Evolutionary conservation across 2,888 invertebrate species (phyloP).

Genomic region (Tubiluchus corallicola): DNA sequence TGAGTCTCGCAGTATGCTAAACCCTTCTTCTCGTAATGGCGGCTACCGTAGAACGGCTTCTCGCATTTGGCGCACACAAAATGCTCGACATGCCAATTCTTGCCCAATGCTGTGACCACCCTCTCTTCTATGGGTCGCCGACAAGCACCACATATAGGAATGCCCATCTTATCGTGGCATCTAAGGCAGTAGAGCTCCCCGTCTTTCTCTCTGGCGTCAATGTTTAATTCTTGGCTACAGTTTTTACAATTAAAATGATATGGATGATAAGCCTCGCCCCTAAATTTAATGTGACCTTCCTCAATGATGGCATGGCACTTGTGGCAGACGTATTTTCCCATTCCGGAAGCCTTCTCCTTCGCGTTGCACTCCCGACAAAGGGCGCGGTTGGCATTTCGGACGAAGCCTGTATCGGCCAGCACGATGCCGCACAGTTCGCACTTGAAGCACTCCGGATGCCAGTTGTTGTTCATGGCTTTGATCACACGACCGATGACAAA

Average conservation of each 20-base stretch:
- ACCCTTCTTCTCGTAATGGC: slow-evolving; percentile 96
- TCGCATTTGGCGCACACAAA: slow-evolving; percentile 99
- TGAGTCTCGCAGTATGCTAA: slow-evolving; percentile 97
- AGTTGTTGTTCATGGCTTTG: slow-evolving; percentile 96
- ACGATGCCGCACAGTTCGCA: slow-evolving; percentile 81
- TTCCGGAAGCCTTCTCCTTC: slow-evolving; percentile 76
- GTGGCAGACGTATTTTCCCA: slow-evolving; percentile 91
- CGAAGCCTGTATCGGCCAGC: slow-evolving; percentile 90
- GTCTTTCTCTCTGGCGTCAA: slow-evolving; percentile 86
- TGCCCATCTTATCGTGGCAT: slow-evolving; percentile 99
- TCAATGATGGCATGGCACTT: slow-evolving; percentile 60
- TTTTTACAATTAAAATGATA: slow-evolving; percentile 93
- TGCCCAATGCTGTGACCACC: slow-evolving; percentile 91
- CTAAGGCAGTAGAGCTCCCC: slow-evolving; percentile 89
- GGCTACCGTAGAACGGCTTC: slow-evolving; percentile 95
- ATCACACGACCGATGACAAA: slow-evolving; percentile 88
- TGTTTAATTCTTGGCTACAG: slow-evolving; percentile 52
- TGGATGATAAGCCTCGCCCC: slow-evolving; percentile 93
- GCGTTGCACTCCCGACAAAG: slow-evolving; percentile 84
- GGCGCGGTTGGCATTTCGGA: slow-evolving; percentile 50
- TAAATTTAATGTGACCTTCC: slow-evolving; percentile 33
- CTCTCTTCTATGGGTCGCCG: slow-evolving; percentile 95
- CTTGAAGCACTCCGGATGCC: slow-evolving; percentile 95
- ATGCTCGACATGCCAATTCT: slow-evolving; percentile 98
- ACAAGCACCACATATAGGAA: slow-evolving; percentile 99